phyloP scores from a whole-genome alignment of 1,140 invertebrate genomes.

The Episyrphus balteatus region DNA sequence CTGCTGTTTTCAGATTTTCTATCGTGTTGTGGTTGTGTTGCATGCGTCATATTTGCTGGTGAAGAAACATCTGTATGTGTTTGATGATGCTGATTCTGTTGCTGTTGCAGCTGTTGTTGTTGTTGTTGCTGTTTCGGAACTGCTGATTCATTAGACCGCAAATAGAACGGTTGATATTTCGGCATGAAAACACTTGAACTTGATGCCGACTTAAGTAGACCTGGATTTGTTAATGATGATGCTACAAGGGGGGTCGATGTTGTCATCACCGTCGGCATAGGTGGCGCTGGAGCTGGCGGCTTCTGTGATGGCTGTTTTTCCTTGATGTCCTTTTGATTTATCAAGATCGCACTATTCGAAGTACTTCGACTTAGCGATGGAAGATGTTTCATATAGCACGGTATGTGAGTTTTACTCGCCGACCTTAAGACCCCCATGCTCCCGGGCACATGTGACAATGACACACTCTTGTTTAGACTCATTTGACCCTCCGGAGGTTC shows the following conservation, averaged over 20 bases:
- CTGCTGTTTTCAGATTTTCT: constrained; percentile 34
- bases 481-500: too few relatives aligned
- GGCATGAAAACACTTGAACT: constrained; percentile 10
- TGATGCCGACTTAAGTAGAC: constrained; percentile 10
- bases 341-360: constrained; percentile 29
- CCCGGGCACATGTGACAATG: constrained; percentile 27
- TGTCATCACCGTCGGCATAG: constrained; percentile 5
- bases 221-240: neutral
- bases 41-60: too few relatives aligned
- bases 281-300: constrained; percentile 19
- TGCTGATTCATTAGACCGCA: neutral
- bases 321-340: constrained; percentile 2
- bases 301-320: neutral
- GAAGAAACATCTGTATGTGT: too few relatives aligned
- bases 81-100: constrained; percentile 12
- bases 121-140: constrained; percentile 2
- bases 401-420: constrained; percentile 29
- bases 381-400: constrained; percentile 33
- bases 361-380: constrained; percentile 29
- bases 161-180: constrained; percentile 12
- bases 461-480: constrained; percentile 27
- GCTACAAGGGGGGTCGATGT: constrained; percentile 1
- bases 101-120: neutral
- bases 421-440: neutral
- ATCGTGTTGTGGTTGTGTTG: constrained; percentile 10